Evolutionary conservation across 2,797 vertebrate species (phyloP).

Genomic region (Margarornis squamiger): DNA sequence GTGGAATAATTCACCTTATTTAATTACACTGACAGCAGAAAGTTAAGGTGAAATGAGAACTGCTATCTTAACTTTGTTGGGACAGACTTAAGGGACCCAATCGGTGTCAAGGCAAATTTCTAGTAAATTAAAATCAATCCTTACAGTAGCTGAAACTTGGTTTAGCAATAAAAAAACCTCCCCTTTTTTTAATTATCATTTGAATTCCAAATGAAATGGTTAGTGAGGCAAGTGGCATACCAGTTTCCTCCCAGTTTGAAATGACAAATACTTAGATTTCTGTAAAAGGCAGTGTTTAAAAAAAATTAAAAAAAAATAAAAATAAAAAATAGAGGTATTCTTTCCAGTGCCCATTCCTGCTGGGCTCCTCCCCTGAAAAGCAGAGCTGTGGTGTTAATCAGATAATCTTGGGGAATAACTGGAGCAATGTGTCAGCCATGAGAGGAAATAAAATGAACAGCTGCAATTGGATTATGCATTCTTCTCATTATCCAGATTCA

Average conservation of each 20-base stretch:
- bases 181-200: neutral
- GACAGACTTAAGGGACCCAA: neutral
- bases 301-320: neutral
- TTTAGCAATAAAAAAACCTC: neutral
- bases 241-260: neutral
- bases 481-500: slow-evolving; percentile 33
- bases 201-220: neutral
- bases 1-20: neutral
- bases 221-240: neutral
- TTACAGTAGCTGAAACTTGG: neutral
- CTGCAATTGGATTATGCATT: slow-evolving; percentile 34
- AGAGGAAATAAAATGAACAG: neutral
- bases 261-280: neutral
- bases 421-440: neutral
- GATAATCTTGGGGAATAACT: slow-evolving; percentile 13
- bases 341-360: neutral
- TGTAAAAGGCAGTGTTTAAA: neutral
- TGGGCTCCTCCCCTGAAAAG: neutral
- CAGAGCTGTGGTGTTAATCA: neutral
- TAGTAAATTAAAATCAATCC: neutral
- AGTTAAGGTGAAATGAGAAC: neutral
- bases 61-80: neutral
- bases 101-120: neutral
- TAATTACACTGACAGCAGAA: neutral
- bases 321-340: neutral